A percentile compares a stretch with the other conserved stretches of the same genome.
Evolutionary conservation across 2,113 vertebrate species (phyloP).

Genomic region (Pedetes capensis): DNA sequence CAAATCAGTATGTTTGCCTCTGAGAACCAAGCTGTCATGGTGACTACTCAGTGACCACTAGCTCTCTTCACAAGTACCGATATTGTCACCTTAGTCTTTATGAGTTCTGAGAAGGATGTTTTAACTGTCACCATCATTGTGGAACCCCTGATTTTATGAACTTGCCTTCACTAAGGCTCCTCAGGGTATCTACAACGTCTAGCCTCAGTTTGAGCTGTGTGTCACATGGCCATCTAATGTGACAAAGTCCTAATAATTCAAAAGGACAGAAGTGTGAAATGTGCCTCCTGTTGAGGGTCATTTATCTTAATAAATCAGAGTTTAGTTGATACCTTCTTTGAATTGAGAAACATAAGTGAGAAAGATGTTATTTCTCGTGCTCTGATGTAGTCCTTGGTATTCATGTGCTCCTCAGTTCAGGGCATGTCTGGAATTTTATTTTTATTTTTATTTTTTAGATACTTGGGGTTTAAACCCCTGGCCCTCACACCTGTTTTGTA

Average conservation of each 20-base stretch:
- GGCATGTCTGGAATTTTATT: too few relatives aligned
- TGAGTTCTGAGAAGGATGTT: not conserved
- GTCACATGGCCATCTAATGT: fast-evolving
- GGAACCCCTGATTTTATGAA: not conserved
- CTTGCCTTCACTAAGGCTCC: not conserved
- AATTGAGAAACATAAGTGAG: not conserved
- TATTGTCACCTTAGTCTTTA: not conserved
- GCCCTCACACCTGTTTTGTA: too few relatives aligned
- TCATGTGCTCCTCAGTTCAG: not conserved
- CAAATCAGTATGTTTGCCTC: not conserved
- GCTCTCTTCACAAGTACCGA: fast-evolving
- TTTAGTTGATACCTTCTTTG: not conserved
- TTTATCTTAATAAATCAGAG: not conserved
- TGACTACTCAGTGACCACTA: fast-evolving
- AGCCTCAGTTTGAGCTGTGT: not conserved
- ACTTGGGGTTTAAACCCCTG: too few relatives aligned
- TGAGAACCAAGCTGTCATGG: not conserved
- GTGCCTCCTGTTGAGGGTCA: not conserved
- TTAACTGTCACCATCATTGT: not conserved
- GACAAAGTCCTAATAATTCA: not conserved
- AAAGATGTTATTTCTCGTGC: not conserved
- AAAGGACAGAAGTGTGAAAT: not conserved
- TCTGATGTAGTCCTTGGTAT: too few relatives aligned
- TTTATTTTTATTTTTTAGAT: too few relatives aligned
- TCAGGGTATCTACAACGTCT: not conserved